These are phyloP conservation scores for Linurgus olivaceus DNA, from an alignment of 2,797 vertebrate species.

Conservation along the genomic window DNA sequence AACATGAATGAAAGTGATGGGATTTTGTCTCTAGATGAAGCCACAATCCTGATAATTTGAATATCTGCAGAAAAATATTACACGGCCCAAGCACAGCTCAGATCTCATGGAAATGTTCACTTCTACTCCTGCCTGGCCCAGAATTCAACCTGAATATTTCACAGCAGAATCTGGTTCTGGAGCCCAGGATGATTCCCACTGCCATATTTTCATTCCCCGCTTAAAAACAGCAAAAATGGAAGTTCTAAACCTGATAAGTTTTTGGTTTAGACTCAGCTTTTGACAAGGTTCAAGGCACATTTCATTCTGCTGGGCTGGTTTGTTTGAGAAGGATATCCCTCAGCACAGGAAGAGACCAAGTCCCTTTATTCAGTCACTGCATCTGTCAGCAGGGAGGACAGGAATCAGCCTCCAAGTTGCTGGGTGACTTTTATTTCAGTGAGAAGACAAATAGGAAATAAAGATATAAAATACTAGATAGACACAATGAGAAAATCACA, in stretches of 20 bases:
- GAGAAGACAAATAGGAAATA: background rate
- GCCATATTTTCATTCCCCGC: background rate
- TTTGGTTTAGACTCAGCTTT: background rate
- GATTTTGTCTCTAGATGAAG: background rate
- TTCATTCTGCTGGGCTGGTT: background rate
- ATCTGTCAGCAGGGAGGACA: background rate
- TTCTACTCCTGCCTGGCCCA: background rate
- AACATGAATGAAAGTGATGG: background rate
- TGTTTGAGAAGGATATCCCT: background rate
- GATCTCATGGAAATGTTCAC: background rate
- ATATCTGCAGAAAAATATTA: background rate
- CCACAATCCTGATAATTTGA: background rate
- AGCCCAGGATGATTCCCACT: background rate
- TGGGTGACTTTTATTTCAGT: background rate
- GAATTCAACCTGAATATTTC: background rate
- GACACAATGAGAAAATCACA: background rate
- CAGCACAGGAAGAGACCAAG: background rate
- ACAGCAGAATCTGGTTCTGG: background rate
- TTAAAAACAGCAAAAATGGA: background rate
- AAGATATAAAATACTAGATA: background rate
- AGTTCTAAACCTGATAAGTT: background rate
- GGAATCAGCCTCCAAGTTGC: background rate
- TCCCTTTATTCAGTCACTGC: background rate
- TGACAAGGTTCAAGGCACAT: background rate
- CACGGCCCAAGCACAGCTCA: background rate